Conservation (phyloP, 2,888 invertebrate species). For the Agrotis segetum region DNA sequence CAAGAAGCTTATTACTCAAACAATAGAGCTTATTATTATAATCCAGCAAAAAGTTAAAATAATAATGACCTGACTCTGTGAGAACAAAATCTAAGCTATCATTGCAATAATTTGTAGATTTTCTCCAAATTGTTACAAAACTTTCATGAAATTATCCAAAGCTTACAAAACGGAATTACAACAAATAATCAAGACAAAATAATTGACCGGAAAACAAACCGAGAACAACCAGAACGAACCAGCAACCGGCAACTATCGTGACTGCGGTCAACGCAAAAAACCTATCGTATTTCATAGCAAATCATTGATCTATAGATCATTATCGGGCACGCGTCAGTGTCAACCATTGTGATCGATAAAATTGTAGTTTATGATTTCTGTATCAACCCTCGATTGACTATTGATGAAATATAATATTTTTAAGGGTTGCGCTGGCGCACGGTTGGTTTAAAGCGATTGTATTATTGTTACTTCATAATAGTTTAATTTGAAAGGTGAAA, state of each 20-base stretch:
- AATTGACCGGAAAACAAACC: constrained; percentile 58
- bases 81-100: neutral
- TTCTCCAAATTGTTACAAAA: constrained; percentile 36
- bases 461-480: constrained; percentile 69
- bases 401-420: constrained; percentile 87
- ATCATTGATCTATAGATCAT: constrained; percentile 80
- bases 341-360: constrained; percentile 78
- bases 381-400: constrained; percentile 68
- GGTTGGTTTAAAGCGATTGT: constrained; percentile 72
- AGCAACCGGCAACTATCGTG: constrained; percentile 46
- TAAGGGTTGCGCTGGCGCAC: constrained; percentile 75
- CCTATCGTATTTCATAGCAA: constrained; percentile 77
- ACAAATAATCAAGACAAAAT: constrained; percentile 46
- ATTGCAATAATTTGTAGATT: constrained; percentile 7
- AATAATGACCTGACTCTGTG: neutral
- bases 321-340: constrained; percentile 83
- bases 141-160: constrained; percentile 30
- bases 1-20: neutral
- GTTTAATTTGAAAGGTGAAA: constrained; percentile 66
- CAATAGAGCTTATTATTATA: constrained; percentile 17
- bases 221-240: constrained; percentile 54
- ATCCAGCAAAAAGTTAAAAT: constrained; percentile 5
- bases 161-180: constrained; percentile 48
- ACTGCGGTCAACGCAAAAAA: constrained; percentile 78
- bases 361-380: constrained; percentile 80